phyloP scores from a whole-genome alignment of 2,113 vertebrate species.

The Zootoca vivipara region DNA sequence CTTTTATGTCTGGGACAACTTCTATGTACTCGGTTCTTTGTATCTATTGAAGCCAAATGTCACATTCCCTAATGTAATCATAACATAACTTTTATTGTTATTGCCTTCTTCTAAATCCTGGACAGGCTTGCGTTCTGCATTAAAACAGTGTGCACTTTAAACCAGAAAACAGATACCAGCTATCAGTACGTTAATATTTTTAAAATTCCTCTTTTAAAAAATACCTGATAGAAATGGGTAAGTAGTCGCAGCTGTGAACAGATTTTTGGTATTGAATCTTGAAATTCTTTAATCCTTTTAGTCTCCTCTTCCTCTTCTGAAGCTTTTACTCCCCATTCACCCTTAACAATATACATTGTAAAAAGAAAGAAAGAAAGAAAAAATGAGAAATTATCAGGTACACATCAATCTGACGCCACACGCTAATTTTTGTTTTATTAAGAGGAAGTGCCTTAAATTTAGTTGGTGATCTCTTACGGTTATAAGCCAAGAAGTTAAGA shows the following conservation, averaged over 20 bases:
- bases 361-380: not conserved
- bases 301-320: slow-evolving; percentile 89
- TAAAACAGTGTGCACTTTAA: not conserved
- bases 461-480: not conserved
- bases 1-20: not conserved
- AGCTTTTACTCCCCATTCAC: slow-evolving; percentile 92
- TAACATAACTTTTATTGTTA: not conserved
- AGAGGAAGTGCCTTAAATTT: not conserved
- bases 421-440: not conserved
- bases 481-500: not conserved
- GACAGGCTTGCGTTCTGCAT: not conserved
- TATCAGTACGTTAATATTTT: not conserved
- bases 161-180: not conserved
- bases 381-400: not conserved
- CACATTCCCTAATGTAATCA: not conserved
- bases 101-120: not conserved
- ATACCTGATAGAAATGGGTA: slow-evolving; percentile 97
- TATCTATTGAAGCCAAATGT: not conserved
- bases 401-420: not conserved
- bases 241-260: slow-evolving; percentile 92
- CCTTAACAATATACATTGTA: slow-evolving; percentile 71
- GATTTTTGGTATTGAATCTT: slow-evolving; percentile 93
- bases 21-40: not conserved
- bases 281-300: slow-evolving; percentile 87
- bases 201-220: not conserved